These are phyloP conservation scores for Lampris incognitus DNA, from an alignment of 2,113 vertebrate species.

Conservation along the genomic window DNA sequence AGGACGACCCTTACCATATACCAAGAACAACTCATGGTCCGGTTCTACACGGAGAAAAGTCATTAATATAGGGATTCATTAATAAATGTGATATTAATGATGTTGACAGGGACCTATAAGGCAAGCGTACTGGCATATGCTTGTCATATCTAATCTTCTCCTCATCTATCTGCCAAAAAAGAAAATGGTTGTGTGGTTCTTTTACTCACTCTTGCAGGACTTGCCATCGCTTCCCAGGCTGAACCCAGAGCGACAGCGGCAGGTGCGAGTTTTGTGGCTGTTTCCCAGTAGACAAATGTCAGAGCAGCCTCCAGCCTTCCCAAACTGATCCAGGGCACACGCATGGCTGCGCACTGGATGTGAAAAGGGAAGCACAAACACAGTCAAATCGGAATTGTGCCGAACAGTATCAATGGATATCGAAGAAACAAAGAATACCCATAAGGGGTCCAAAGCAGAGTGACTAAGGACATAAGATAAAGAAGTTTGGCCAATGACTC, in stretches of 20 bases:
- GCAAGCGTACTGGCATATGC: background rate
- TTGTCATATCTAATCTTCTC: background rate
- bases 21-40: conserved; percentile 94
- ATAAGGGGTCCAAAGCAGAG: background rate
- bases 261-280: conserved; percentile 95
- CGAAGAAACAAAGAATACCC: background rate
- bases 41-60: conserved; percentile 82
- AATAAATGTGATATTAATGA: too few relatives aligned
- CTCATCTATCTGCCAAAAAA: background rate
- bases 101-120: too few relatives aligned
- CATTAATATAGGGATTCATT: too few relatives aligned
- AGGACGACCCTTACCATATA: conserved; percentile 94
- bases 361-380: conserved; percentile 8
- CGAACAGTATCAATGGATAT: background rate
- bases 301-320: conserved; percentile 93
- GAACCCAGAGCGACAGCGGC: conserved; percentile 94
- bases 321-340: conserved; percentile 90
- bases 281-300: conserved; percentile 96
- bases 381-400: background rate
- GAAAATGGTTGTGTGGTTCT: too few relatives aligned
- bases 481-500: too few relatives aligned
- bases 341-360: conserved; percentile 92
- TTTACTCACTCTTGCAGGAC: conserved; percentile 93
- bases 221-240: conserved; percentile 95
- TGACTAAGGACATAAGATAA: too few relatives aligned